phyloP scores from a whole-genome alignment of 2,797 vertebrate genomes.

The Cryptoprocta ferox region DNA sequence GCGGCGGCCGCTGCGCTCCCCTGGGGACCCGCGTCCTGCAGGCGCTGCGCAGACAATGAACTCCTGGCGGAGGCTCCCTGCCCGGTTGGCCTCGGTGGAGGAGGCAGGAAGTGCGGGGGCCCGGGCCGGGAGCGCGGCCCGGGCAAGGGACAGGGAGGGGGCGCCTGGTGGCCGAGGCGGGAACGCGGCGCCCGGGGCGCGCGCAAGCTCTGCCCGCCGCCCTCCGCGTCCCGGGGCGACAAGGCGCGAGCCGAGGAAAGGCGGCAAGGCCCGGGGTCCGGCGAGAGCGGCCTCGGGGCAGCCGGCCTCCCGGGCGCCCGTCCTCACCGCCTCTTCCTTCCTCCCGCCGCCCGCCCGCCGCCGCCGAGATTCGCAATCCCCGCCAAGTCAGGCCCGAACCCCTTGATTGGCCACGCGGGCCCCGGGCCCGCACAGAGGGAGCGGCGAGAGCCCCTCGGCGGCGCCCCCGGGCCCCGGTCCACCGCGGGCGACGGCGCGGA shows the following conservation, averaged over 20 bases:
- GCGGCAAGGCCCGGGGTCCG: constrained; percentile 53
- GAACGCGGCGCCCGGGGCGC: neutral
- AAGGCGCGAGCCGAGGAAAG: neutral
- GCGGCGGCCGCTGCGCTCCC: constrained; percentile 21
- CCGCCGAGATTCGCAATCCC: constrained; percentile 86
- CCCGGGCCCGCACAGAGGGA: constrained; percentile 32
- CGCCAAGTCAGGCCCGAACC: constrained; percentile 87
- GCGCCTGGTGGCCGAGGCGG: neutral
- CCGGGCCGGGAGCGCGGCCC: constrained; percentile 46
- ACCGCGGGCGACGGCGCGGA: neutral
- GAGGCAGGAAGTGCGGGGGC: constrained; percentile 80
- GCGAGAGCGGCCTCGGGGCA: constrained; percentile 62
- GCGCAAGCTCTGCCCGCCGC: neutral
- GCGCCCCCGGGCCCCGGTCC: constrained; percentile 14
- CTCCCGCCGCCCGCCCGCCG: constrained; percentile 47
- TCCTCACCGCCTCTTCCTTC: constrained; percentile 70
- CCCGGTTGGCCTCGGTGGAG: constrained; percentile 63
- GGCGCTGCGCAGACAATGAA: constrained; percentile 78
- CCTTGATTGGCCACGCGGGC: constrained; percentile 88
- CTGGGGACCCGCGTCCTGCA: constrained; percentile 63
- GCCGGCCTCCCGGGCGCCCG: constrained; percentile 51
- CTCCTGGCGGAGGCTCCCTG: constrained; percentile 70
- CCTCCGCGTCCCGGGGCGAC: neutral
- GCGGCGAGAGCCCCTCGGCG: constrained; percentile 35
- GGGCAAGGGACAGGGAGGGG: constrained; percentile 42